Conservation (phyloP, 1,140 invertebrate genomes). For the Asbolus verrucosus region DNA sequence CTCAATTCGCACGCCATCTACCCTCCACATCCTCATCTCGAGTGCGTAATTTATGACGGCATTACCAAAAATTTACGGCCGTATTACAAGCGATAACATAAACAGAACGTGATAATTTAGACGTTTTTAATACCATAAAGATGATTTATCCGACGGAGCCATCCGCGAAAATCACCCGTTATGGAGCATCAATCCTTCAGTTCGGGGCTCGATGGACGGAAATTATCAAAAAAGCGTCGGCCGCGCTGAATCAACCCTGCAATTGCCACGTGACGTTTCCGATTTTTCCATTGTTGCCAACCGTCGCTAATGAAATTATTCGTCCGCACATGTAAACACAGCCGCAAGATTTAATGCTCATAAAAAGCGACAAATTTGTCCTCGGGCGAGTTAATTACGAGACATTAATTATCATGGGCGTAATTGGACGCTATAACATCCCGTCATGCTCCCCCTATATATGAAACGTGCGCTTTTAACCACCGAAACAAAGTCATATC, state of each 20-base stretch:
- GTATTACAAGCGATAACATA: constrained; percentile 31
- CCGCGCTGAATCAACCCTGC: constrained; percentile 9
- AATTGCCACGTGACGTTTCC: constrained; percentile 13
- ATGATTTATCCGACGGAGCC: neutral
- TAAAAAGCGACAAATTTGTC: constrained; percentile 30
- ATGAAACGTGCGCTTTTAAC: neutral
- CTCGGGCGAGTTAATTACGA: constrained; percentile 25
- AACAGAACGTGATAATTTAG: constrained; percentile 19
- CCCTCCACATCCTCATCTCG: constrained; percentile 1
- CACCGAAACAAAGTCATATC: constrained; percentile 12
- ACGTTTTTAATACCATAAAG: constrained; percentile 12
- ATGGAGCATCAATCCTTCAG: no score
- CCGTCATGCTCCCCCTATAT: neutral
- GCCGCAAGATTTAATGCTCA: constrained; percentile 26
- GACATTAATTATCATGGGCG: constrained; percentile 22
- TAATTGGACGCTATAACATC: constrained; percentile 13
- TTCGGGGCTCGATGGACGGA: no score
- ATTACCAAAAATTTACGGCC: constrained; percentile 37
- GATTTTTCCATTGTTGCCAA: neutral
- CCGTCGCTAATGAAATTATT: constrained; percentile 24
- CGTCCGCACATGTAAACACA: constrained; percentile 15
- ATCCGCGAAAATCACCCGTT: neutral
- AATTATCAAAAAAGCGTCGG: constrained; percentile 6
- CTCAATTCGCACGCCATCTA: no score
- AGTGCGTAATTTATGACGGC: constrained; percentile 38